Base-by-base conservation (phyloP, 2,888 invertebrate species). In the Chrysolina haemoptera region DNA sequence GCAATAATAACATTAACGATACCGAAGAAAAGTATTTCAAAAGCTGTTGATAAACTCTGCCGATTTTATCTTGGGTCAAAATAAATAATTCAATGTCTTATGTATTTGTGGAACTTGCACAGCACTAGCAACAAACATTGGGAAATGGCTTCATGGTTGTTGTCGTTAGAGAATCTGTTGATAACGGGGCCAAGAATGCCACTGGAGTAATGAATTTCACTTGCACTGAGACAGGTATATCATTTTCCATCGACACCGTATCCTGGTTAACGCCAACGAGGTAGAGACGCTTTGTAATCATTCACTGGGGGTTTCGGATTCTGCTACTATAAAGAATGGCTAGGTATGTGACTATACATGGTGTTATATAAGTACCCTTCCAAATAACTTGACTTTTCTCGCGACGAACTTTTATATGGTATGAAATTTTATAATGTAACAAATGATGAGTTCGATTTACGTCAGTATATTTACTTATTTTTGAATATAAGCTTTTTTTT, bases 21-120 rank as follows among this genome's bases (percentile, higher is more conserved):
- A 27, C 14, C 9, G 48, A 3, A 50, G 48, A 50, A 50, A 18
- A 50, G 50, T 50, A 50, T 55, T 20, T 55, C 22, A 20, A 22
- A 20, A 20, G 14, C 55, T 12, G 20, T 12, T 55, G 59, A 59
- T 59, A 59, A 59, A 59, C 59, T 27, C 35, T 27, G n/a, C 14
- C 59, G n/a, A 27, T 59, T 35, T 59, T 59, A 59, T 59, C 59
- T 59, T 11, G 59, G 59, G 59, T 59, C 59, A 59, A 16, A 55
- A 55, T 22, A 22, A 59, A 11, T 16, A 10, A 27, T 59, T 59
- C n/a, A 59, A 59, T 59, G 27, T 59, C 59, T 27, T 10, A 22
- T 14, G 27, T 22, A 59, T 59, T 59, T 59, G n/a, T 18, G 50
- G 10, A 50, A 18, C 14, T 59, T 27, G 27, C 10, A 27, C 12